phyloP scores from a whole-genome alignment of 2,113 vertebrate genomes.

The Zosterops pallidus region DNA sequence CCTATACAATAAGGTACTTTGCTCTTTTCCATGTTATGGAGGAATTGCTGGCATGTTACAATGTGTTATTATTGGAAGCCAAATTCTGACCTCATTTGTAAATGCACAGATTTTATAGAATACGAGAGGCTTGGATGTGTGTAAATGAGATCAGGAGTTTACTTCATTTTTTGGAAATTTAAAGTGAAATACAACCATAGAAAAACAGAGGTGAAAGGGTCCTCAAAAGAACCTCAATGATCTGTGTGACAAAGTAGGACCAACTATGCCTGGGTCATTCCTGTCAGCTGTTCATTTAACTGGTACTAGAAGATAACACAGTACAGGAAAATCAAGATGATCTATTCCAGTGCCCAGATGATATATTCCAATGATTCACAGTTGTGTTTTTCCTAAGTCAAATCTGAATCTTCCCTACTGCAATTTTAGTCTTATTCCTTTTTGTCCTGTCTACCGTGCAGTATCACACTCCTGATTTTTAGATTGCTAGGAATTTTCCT shows the following conservation, averaged over 20 bases:
- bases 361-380: background rate
- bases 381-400: background rate
- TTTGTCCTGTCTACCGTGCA: background rate
- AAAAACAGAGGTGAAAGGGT: background rate
- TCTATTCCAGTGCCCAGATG: background rate
- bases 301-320: background rate
- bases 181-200: background rate
- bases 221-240: background rate
- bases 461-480: background rate
- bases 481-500: background rate
- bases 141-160: conserved; percentile 15
- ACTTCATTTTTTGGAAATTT: conserved; percentile 15
- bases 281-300: background rate
- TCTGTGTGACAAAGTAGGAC: background rate
- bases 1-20: background rate
- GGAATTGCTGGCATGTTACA: background rate
- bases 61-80: background rate
- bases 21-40: background rate
- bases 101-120: conserved; percentile 14
- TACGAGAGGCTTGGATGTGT: background rate
- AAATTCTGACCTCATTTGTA: conserved; percentile 55
- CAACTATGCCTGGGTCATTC: background rate
- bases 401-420: background rate
- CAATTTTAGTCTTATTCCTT: background rate
- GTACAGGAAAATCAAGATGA: background rate